Conservation (phyloP, 2,888 invertebrate species). For the Notodonta ziczac region DNA sequence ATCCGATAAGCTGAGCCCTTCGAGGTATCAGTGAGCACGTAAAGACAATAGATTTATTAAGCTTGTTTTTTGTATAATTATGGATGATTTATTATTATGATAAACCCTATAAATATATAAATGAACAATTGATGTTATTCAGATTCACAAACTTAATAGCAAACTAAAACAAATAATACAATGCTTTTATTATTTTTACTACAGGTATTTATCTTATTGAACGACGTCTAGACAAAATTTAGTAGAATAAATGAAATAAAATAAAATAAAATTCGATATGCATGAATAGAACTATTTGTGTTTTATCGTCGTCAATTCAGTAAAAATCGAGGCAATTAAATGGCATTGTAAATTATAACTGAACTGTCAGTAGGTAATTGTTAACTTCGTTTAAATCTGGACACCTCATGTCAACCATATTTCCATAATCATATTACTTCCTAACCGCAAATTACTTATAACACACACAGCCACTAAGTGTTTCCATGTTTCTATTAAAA, state of each 20-base stretch:
- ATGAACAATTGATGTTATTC: too few relatives aligned
- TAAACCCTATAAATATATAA: too few relatives aligned
- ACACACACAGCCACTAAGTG: too few relatives aligned
- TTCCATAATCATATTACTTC: too few relatives aligned
- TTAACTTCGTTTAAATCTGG: conserved; percentile 4
- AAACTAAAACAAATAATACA: not conserved
- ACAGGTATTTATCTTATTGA: not conserved
- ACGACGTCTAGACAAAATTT: not conserved
- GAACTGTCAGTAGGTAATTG: conserved; percentile 9
- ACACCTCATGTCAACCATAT: not conserved
- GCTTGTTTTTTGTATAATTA: not conserved
- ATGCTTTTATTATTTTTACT: not conserved
- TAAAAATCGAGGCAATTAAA: too few relatives aligned
- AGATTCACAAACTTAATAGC: not conserved
- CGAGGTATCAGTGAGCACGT: not conserved
- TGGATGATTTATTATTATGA: not conserved
- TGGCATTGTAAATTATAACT: too few relatives aligned
- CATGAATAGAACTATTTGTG: not conserved
- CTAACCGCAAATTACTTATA: too few relatives aligned
- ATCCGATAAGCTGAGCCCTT: conserved; percentile 5
- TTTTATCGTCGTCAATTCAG: conserved; percentile 9
- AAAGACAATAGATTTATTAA: not conserved
- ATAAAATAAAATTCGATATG: not conserved
- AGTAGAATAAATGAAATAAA: not conserved
- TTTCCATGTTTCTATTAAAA: too few relatives aligned